Evolutionary conservation across 2,888 invertebrate species (phyloP).

Genomic region (Rhodophaea formosa): DNA sequence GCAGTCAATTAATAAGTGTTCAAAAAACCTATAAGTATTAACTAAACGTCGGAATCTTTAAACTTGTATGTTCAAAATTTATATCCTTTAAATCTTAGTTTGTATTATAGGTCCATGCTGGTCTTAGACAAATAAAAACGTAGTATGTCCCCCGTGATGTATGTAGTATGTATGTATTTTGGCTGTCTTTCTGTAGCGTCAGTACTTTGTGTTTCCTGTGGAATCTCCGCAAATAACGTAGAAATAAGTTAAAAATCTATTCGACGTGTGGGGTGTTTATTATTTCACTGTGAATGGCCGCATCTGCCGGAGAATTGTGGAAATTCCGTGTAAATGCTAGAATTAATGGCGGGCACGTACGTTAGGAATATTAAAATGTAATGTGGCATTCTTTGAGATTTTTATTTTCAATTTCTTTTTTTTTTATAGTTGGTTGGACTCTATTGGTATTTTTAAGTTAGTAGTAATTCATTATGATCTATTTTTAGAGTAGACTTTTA

Average conservation of each 20-base stretch:
- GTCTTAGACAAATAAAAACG: too few species aligned
- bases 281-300: slow-evolving; percentile 30
- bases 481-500: too few species aligned
- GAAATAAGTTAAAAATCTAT: slow-evolving; percentile 23
- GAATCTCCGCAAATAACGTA: slow-evolving; percentile 13
- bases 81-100: too few species aligned
- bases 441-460: too few species aligned
- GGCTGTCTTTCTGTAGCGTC: background rate
- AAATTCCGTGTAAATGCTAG: slow-evolving; percentile 17
- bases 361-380: background rate
- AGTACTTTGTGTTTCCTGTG: background rate
- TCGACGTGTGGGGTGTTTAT: slow-evolving; percentile 29
- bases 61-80: too few species aligned
- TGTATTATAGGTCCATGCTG: too few species aligned
- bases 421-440: background rate
- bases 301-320: slow-evolving; percentile 23
- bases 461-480: too few species aligned
- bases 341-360: slow-evolving; percentile 7
- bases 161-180: too few species aligned
- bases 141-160: too few species aligned
- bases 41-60: too few species aligned
- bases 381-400: background rate
- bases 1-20: too few species aligned
- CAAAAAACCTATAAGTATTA: too few species aligned
- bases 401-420: background rate